Base-by-base conservation (phyloP, 1,140 invertebrate genomes). In the Drosophila ficusphila region DNA sequence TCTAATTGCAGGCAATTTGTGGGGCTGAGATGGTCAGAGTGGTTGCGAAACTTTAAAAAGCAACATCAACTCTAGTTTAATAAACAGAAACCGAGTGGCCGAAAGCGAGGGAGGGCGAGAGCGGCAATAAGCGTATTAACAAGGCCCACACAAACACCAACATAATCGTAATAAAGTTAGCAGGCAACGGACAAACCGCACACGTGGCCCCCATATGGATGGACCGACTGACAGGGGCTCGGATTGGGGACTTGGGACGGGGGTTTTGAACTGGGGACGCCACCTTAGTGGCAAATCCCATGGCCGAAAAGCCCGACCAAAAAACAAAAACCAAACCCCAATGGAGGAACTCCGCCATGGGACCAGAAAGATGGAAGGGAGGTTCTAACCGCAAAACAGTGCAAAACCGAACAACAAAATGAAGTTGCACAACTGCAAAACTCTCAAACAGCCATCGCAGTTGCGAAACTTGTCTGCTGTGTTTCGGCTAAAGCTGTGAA, bases 1-100 rank as follows among this genome's bases (percentile, higher is more conserved):
- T 68, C 61, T 88, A 86, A 86, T 86, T 86, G 81, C 82, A 49
- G 73, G 54, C 72, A 86, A 81, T 79, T 85, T 86, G 76, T 29
- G 79, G 54, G 31, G 36, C 27, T 33, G 49, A 34, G 62, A 52
- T 69, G 61, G 65, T 27, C 60, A 67, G 52, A 57, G 56, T 76
- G 70, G 36, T 48, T 73, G 49, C 33, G 46, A 34, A 54, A 57
- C 58, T 81, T 85, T 73, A 86, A 76, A 64, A 79, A 38, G 19
- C 57, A 52, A 56, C 76, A 76, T 73, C 42, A 81, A 76, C 62
- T 64, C 52, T 74, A 51, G 67, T 85, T 86, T 86, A 76, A 81
- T 81, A 86, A 86, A 69, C 58, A 60, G 52, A 67, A 25, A 34
- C 33, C 14, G 54, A 18, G 31, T 27, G 36, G 19, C 2, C 41